Evolutionary conservation across 2,797 vertebrate species (phyloP), one percentile per base, ranked within the genome.

Genomic region (Eurystomus glaucurus): DNA sequence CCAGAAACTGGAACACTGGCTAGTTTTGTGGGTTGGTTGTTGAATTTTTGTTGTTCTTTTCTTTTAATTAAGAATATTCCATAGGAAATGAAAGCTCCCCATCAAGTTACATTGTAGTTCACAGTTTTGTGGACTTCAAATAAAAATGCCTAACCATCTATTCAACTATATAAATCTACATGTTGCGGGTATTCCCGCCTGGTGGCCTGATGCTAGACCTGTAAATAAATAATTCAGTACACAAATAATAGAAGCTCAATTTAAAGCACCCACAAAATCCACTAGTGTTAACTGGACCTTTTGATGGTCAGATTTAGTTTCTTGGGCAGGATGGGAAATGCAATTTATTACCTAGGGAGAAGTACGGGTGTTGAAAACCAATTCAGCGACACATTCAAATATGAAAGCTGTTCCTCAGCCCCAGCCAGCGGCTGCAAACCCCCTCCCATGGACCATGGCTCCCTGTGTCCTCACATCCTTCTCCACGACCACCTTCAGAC

Each of bases 181-280:
- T 2, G 37, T 23, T 84, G 58, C 2, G 8, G 52, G 39, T 83
- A 77, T 79, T 85, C 37, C 71, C 2, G 3, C 17, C 60, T 35
- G 69, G 54, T 1, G 1, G 15, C 26, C 50, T 76, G 22, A 85
- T 57, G 64, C 28, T 85, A 88, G 33, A 60, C 31, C 43, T 86
- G 33, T 50, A 81, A 84, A 86, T 88, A 86, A 94, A 92, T 94
- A 89, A 94, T 79, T 93, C 74, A 86, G 31, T 52, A 41, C 28
- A 74, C 58, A 90, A 93, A 90, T 69, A 87, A 93, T 41, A 92
- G 80, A 55, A 66, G n/a, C 39, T 85, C 65, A 75, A 83, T 93
- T 75, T 80, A 48, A 90, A 90, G 94, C 62, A 86, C 48, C 74
- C 92, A 91, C 80, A 90, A 96, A 96, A 90, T 60, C 81, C 76